Conservation (phyloP, 35 echinoderm and acorn worm species). For the Holothuria glaberrima region DNA sequence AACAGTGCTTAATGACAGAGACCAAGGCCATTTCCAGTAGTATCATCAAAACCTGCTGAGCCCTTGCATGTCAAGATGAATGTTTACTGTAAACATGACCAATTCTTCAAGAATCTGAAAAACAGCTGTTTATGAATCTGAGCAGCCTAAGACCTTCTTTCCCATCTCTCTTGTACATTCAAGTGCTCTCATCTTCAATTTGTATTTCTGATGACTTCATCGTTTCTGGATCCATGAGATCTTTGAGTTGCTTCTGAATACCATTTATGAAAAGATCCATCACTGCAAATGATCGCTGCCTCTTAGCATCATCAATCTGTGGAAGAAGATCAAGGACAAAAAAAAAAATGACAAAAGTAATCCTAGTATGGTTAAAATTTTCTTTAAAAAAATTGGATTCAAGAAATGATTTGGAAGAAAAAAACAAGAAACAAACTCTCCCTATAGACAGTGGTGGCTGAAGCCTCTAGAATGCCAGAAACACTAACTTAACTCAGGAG, state of each 20-base stretch:
- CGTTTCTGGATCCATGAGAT: slow-evolving; percentile 16
- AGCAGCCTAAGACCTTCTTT: background rate
- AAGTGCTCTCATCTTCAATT: background rate
- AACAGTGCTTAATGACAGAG: too few species aligned
- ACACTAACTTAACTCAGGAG: too few species aligned
- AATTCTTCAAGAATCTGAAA: background rate
- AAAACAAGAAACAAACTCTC: too few species aligned
- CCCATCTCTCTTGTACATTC: background rate
- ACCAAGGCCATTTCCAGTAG: too few species aligned
- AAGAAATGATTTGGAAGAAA: too few species aligned
- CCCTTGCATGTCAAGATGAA: too few species aligned
- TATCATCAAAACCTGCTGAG: too few species aligned
- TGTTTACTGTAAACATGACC: too few species aligned
- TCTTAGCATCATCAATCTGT: slow-evolving; percentile 29
- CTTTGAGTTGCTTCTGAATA: slow-evolving; percentile 47
- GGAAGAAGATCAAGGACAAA: background rate
- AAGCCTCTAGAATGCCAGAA: too few species aligned
- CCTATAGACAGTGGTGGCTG: too few species aligned
- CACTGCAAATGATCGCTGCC: slow-evolving; percentile 35
- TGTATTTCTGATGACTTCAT: background rate
- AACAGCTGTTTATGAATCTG: background rate
- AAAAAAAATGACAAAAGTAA: background rate
- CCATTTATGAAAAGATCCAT: slow-evolving; percentile 53
- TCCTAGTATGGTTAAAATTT: too few species aligned
- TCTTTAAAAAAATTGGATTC: too few species aligned